Conservation (phyloP, 2,113 vertebrate genomes). For the Chunga burmeisteri region DNA sequence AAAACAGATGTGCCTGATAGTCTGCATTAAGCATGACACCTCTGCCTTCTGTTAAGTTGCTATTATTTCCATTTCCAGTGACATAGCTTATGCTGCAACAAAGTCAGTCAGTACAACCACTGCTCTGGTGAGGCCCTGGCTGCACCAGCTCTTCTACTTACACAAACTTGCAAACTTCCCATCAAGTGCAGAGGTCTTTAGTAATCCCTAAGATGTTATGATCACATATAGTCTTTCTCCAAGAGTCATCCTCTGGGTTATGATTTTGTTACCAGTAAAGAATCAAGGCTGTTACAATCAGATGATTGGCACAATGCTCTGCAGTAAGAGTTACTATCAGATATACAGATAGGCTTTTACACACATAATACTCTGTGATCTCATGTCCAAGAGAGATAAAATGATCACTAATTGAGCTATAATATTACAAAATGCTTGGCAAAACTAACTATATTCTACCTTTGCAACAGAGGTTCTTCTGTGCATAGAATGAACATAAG, state of each 20-base stretch:
- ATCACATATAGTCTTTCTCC: neutral
- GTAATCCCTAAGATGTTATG: neutral
- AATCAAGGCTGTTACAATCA: neutral
- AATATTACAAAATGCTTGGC: fast-evolving
- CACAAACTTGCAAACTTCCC: neutral
- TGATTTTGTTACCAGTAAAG: neutral
- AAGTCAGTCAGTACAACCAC: neutral
- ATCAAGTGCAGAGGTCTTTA: neutral
- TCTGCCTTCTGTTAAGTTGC: neutral
- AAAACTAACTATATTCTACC: neutral
- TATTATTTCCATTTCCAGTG: neutral
- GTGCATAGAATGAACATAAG: neutral
- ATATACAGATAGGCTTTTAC: neutral
- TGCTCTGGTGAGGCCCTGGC: neutral
- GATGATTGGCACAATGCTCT: neutral
- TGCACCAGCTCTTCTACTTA: neutral
- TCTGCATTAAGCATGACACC: neutral
- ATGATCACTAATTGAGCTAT: neutral
- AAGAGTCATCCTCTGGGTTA: neutral
- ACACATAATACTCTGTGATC: neutral
- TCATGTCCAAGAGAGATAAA: neutral
- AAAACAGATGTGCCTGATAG: neutral
- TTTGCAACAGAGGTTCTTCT: neutral
- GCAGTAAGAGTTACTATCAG: neutral
- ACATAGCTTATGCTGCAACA: neutral